phyloP scores from a whole-genome alignment of 2,797 vertebrate genomes.

The Hyperoplus immaculatus region DNA sequence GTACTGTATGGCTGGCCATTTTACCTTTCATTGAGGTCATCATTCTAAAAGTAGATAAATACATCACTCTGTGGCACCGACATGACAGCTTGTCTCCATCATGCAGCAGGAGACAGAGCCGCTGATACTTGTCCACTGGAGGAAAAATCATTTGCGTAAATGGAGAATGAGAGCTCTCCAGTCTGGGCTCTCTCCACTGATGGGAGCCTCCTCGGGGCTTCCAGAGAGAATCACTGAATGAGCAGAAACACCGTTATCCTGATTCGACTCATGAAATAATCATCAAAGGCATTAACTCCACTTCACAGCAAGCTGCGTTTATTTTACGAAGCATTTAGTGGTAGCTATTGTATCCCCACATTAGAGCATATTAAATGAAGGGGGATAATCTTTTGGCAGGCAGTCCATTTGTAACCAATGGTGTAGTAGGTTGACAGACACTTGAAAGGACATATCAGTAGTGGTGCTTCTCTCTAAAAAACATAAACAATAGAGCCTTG shows the following conservation, averaged over 20 bases:
- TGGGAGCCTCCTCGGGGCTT: constrained; percentile 58
- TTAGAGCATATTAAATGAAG: constrained; percentile 65
- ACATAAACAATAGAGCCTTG: constrained; percentile 43
- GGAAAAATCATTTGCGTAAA: constrained; percentile 71
- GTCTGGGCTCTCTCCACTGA: constrained; percentile 48
- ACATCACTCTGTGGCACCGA: constrained; percentile 58
- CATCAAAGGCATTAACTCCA: constrained; percentile 74
- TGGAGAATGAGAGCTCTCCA: constrained; percentile 62
- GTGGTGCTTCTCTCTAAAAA: constrained; percentile 19
- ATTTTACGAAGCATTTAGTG: constrained; percentile 73
- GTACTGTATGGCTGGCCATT: constrained; percentile 23
- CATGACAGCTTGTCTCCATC: constrained; percentile 71
- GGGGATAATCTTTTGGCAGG: constrained; percentile 55
- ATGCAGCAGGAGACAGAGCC: constrained; percentile 49
- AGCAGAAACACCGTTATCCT: constrained; percentile 55
- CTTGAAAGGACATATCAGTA: constrained; percentile 42
- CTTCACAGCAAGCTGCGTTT: constrained; percentile 59
- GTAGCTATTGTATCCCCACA: constrained; percentile 58
- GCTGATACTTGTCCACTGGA: constrained; percentile 58
- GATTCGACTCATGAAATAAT: constrained; percentile 77
- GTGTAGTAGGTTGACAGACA: constrained; percentile 28
- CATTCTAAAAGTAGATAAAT: constrained; percentile 70
- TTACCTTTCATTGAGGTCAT: constrained; percentile 32
- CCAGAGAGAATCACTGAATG: constrained; percentile 55
- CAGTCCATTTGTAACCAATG: constrained; percentile 50